phyloP scores from a whole-genome alignment of 2,888 invertebrate species.

The Oscheius sp. region DNA sequence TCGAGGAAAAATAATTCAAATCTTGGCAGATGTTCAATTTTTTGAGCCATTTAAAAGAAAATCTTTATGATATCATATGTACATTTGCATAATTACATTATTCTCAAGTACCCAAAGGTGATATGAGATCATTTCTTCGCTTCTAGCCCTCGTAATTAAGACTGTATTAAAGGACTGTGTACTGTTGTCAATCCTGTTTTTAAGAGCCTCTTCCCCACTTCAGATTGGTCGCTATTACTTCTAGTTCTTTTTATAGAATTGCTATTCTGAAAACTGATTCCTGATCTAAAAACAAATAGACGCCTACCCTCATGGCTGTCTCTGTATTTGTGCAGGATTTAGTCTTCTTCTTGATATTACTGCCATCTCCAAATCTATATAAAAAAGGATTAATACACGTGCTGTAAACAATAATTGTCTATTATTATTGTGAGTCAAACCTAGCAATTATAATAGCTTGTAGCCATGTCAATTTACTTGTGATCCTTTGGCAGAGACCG shows the following conservation, averaged over 20 bases:
- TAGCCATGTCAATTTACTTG: constrained; percentile 62
- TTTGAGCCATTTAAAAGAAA: no score
- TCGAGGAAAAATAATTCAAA: no score
- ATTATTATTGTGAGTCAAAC: constrained; percentile 21
- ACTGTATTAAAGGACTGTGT: no score
- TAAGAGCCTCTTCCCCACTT: neutral
- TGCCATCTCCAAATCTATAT: constrained; percentile 50
- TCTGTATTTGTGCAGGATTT: constrained; percentile 28
- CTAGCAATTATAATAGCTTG: constrained; percentile 69
- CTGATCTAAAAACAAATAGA: neutral
- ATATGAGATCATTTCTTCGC: no score
- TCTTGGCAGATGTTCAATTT: no score
- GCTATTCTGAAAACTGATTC: constrained; percentile 23
- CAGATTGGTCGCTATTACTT: constrained; percentile 9
- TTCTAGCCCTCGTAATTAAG: no score
- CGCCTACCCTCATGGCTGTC: constrained; percentile 17
- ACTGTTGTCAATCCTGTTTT: neutral
- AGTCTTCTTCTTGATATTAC: neutral
- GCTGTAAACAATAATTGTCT: constrained; percentile 33
- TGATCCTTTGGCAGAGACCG: constrained; percentile 48
- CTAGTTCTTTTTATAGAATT: constrained; percentile 21
- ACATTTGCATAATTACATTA: no score
- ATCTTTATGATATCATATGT: no score
- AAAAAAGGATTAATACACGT: constrained; percentile 65
- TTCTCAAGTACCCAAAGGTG: no score